Percentiles rank a stretch among this genome's conserved stretches.
These are phyloP conservation scores for Drosophila anomalipes DNA, from an alignment of 2,888 invertebrate genomes.

Conservation along the genomic window DNA sequence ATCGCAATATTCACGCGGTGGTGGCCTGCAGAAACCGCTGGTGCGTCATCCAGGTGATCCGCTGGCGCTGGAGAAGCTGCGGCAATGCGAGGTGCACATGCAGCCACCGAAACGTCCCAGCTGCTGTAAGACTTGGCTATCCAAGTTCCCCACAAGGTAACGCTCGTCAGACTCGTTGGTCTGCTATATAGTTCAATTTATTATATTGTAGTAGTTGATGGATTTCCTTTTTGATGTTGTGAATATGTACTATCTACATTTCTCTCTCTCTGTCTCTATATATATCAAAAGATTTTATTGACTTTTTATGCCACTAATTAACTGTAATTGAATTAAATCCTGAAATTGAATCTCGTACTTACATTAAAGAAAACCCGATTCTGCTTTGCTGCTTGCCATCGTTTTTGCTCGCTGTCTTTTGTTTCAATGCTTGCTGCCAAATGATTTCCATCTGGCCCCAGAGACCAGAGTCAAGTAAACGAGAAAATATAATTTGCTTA, in stretches of 20 bases:
- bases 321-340: slow-evolving; percentile 54
- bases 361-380: slow-evolving; percentile 66
- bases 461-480: slow-evolving; percentile 65
- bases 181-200: slow-evolving; percentile 55
- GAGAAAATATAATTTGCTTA: slow-evolving; percentile 57
- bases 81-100: slow-evolving; percentile 96
- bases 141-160: slow-evolving; percentile 95
- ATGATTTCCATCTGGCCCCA: slow-evolving; percentile 49
- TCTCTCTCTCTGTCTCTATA: slow-evolving; percentile 61
- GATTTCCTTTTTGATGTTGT: slow-evolving; percentile 86
- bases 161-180: slow-evolving; percentile 28
- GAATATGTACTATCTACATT: slow-evolving; percentile 74
- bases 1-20: slow-evolving; percentile 76
- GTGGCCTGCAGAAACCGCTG: slow-evolving; percentile 91
- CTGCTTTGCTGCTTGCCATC: slow-evolving; percentile 77
- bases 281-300: slow-evolving; percentile 62
- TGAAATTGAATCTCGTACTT: slow-evolving; percentile 51
- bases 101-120: slow-evolving; percentile 91
- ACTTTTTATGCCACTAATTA: slow-evolving; percentile 69
- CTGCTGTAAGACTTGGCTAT: slow-evolving; percentile 96
- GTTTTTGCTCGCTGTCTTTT: slow-evolving; percentile 75
- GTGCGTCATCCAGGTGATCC: slow-evolving; percentile 93
- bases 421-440: slow-evolving; percentile 67
- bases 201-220: slow-evolving; percentile 78
- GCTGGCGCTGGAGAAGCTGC: slow-evolving; percentile 92